Percentiles rank a stretch among this genome's conserved stretches.
Evolutionary conservation across 1,140 invertebrate genomes (phyloP).

Genomic region (Spodoptera frugiperda): DNA sequence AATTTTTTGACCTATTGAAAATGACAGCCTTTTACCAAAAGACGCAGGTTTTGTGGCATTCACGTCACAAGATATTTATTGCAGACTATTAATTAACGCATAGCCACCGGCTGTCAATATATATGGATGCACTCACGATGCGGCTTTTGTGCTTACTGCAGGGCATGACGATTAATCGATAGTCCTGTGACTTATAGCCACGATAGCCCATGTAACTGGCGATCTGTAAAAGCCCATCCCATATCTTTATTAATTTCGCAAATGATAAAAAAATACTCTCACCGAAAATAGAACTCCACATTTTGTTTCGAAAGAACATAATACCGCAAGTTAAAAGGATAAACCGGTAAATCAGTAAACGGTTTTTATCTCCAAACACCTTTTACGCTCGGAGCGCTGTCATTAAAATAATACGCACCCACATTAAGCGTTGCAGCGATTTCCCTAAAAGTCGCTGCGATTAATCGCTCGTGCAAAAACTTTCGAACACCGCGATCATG

Average conservation of each 20-base stretch:
- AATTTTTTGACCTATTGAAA: too few relatives aligned
- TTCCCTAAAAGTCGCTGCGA: conserved; percentile 55
- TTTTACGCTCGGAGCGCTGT: conserved; percentile 42
- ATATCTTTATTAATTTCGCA: conserved; percentile 6
- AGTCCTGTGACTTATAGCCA: neutral
- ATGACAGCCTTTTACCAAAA: neutral
- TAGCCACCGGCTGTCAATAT: neutral
- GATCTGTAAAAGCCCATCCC: neutral
- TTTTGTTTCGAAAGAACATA: conserved; percentile 21
- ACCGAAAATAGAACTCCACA: conserved; percentile 6
- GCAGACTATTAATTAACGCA: conserved; percentile 8
- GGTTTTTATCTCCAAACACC: conserved; percentile 41
- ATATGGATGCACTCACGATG: neutral
- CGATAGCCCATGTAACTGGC: neutral
- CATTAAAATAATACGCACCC: conserved; percentile 50
- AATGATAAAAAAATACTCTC: conserved; percentile 11
- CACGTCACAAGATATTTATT: neutral
- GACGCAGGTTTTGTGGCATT: neutral
- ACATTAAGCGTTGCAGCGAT: conserved; percentile 49
- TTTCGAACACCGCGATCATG: conserved; percentile 55
- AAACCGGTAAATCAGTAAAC: conserved; percentile 43
- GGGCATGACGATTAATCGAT: neutral
- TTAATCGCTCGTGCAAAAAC: conserved; percentile 60
- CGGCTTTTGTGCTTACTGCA: neutral
- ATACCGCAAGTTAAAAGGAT: conserved; percentile 28